Evolutionary conservation across 2,888 invertebrate species (phyloP), one percentile per base, ranked within the genome.

Genomic region (Leptinotarsa peninsularis): DNA sequence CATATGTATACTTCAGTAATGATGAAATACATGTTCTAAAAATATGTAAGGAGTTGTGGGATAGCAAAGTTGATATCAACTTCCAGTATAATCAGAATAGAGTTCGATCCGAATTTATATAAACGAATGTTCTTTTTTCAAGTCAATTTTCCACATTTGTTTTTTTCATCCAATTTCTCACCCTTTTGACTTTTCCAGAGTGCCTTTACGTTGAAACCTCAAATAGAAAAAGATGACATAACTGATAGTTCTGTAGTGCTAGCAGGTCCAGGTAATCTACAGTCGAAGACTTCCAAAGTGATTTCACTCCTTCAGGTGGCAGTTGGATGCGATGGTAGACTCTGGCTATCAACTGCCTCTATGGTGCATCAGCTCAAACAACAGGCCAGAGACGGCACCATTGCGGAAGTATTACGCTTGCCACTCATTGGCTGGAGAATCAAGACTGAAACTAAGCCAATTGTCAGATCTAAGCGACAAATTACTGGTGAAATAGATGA

Each of bases 311-410:
- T 91, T 72, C 88, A 90, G 83, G 90, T 91, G 0, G 89, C 94
- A 90, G 94, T 95, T 74, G 96, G 95, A 4, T 96, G 96, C 87
- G 93, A 93, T 67, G 93, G 92, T 66, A 91, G 91, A 79, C 88
- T 95, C 49, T 93, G 93, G 91, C 88, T 90, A n/a, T 91, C 92
- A 69, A 92, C 93, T 83, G 90, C 91, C 58, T 90, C 92, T 43
- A 87, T 93, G 17, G 90, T 95, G n/a, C 91, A 92, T 50, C 92
- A 92, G 50, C 87, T 95, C 15, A 91, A 94, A 76, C 91, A 92
- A 69, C 93, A 94, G 81, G 91, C 94, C 0, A 90, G 91, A 4
- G 94, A 94, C 83, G 95, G 95, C 0, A 93, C 93, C 0, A 89
- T 96, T 72, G 90, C 93, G 23, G 92, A 93, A 84, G 91, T 93